Conservation (phyloP, 2,888 invertebrate genomes). For the Drosophila nr. medialis region DNA sequence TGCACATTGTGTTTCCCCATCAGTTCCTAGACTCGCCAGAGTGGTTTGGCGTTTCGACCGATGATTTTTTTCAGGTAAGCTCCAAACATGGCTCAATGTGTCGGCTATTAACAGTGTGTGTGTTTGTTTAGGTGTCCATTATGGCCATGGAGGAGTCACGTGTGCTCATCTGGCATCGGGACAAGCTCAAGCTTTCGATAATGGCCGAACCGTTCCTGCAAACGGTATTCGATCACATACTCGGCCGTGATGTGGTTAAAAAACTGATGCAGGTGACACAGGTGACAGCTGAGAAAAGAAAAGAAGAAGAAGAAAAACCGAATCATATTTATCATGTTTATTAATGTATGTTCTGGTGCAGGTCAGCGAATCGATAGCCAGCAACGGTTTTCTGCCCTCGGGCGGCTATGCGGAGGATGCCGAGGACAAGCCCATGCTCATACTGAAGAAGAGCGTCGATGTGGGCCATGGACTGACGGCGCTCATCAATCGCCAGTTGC, state of each 20-base stretch:
- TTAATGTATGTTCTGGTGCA: conserved; percentile 71
- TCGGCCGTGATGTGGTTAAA: conserved; percentile 93
- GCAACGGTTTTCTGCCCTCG: conserved; percentile 90
- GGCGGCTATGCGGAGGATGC: conserved; percentile 88
- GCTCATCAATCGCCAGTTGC: conserved; percentile 90
- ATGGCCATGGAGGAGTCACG: conserved; percentile 94
- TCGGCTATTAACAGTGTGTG: background rate
- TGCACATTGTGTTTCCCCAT: conserved; percentile 94
- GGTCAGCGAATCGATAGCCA: conserved; percentile 93
- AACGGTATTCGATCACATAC: conserved; percentile 93
- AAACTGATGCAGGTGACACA: conserved; percentile 92
- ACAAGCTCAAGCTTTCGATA: conserved; percentile 93
- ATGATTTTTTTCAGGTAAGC: conserved; percentile 92
- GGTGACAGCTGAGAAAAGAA: conserved; percentile 62
- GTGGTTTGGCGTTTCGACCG: conserved; percentile 95
- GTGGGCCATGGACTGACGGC: conserved; percentile 91
- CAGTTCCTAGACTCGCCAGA: conserved; percentile 95
- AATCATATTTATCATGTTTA: background rate
- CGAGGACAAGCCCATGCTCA: conserved; percentile 91
- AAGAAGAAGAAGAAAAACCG: fast-evolving
- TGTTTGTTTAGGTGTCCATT: conserved; percentile 89
- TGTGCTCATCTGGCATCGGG: conserved; percentile 93
- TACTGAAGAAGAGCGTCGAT: conserved; percentile 89
- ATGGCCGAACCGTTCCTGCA: conserved; percentile 93
- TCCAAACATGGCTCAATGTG: background rate